These are phyloP conservation scores for Epizoanthus ramosus DNA, from an alignment of 92 coral and sea anemone species.

Conservation along the genomic window DNA sequence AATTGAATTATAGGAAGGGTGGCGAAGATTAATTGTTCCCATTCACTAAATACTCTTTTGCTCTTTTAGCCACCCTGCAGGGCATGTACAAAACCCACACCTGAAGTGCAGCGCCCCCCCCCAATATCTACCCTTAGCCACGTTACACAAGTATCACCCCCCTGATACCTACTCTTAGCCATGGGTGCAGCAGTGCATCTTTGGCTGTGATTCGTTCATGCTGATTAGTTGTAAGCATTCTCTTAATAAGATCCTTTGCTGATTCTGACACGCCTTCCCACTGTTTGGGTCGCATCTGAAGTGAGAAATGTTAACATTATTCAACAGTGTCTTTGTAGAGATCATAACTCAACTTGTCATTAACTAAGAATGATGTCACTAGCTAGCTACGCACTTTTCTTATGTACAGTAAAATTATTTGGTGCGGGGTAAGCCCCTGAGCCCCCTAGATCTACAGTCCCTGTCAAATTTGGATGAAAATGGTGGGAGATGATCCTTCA, in stretches of 20 bases:
- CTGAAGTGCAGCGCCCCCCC: too few relatives aligned
- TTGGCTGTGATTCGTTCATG: slow-evolving; percentile 80
- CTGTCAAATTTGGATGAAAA: too few relatives aligned
- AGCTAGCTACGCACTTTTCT: background rate
- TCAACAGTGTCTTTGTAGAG: background rate
- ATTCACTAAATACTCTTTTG: too few relatives aligned
- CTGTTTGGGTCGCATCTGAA: slow-evolving; percentile 88
- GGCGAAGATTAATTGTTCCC: too few relatives aligned
- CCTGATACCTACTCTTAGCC: slow-evolving; percentile 75
- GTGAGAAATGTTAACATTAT: background rate
- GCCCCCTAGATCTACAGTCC: too few relatives aligned
- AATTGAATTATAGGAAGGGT: too few relatives aligned
- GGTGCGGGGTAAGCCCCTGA: too few relatives aligned
- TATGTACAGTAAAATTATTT: too few relatives aligned
- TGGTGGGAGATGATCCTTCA: too few relatives aligned
- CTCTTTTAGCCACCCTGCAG: too few relatives aligned
- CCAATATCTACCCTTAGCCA: slow-evolving; percentile 77
- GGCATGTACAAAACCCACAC: too few relatives aligned
- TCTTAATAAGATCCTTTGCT: slow-evolving; percentile 80
- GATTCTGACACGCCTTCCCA: slow-evolving; percentile 96
- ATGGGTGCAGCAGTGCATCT: slow-evolving; percentile 89
- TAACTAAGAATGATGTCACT: background rate
- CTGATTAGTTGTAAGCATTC: slow-evolving; percentile 79
- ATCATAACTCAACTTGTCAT: background rate
- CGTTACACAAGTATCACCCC: slow-evolving; percentile 24